phyloP scores from a whole-genome alignment of 2,888 invertebrate species.

The Dromius quadrimaculatus region DNA sequence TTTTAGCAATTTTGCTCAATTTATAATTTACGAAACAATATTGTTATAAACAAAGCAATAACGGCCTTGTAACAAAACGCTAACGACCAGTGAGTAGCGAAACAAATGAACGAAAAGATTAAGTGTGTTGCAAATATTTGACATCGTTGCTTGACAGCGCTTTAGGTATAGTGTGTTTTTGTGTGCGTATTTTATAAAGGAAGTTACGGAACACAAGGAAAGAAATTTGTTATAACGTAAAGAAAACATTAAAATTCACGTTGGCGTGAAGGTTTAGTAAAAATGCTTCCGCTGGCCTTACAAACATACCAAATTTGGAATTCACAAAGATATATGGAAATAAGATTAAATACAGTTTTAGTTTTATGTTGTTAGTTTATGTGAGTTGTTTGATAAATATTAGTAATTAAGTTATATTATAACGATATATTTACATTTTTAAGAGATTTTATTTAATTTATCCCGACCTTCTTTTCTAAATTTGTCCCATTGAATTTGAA shows the following conservation, averaged over 20 bases:
- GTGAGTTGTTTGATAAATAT: too few relatives aligned
- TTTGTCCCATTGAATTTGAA: too few relatives aligned
- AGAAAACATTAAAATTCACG: not conserved
- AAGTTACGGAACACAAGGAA: conserved; percentile 1
- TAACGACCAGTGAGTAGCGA: conserved; percentile 27
- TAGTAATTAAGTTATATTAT: too few relatives aligned
- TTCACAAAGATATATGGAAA: too few relatives aligned
- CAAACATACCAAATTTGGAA: conserved; percentile 8
- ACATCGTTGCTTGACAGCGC: not conserved
- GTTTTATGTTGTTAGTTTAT: too few relatives aligned
- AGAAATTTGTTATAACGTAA: not conserved
- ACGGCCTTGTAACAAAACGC: conserved; percentile 29
- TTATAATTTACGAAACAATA: conserved; percentile 13
- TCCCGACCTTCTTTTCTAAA: too few relatives aligned
- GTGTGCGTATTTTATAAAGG: conserved; percentile 6
- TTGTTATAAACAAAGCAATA: conserved; percentile 24
- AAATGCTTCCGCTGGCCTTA: conserved; percentile 21
- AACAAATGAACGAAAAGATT: conserved; percentile 32
- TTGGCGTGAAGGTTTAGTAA: conserved; percentile 18
- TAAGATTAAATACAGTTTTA: too few relatives aligned
- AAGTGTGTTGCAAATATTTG: conserved; percentile 16
- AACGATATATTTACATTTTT: too few relatives aligned
- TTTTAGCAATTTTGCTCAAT: conserved; percentile 1
- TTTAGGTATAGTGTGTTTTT: not conserved
- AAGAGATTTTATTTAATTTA: too few relatives aligned